Percentiles rank a stretch among this genome's conserved stretches.
phyloP scores from a whole-genome alignment of 2,888 invertebrate genomes.

The Horisme vitalbata region DNA sequence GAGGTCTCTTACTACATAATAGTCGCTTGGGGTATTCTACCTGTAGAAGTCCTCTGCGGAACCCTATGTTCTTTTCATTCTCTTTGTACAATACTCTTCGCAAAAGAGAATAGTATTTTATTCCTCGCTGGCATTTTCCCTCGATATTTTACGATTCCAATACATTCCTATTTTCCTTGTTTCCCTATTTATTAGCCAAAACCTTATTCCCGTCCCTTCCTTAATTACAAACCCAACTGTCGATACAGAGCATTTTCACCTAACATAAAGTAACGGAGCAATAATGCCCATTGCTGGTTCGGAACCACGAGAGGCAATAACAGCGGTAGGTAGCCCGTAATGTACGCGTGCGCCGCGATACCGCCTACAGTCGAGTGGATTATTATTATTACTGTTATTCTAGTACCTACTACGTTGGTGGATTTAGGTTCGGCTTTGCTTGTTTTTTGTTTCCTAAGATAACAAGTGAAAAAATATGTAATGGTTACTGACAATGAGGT shows the following conservation, averaged over 20 bases:
- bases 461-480: no score
- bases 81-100: no score
- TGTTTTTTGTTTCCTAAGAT: no score
- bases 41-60: no score
- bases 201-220: background rate
- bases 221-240: background rate
- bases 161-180: no score
- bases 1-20: no score
- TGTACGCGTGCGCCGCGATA: constrained; percentile 19
- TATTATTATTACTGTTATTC: constrained; percentile 2
- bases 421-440: background rate
- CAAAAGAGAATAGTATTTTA: no score
- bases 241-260: constrained; percentile 10
- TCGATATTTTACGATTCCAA: no score
- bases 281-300: constrained; percentile 20
- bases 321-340: constrained; percentile 8
- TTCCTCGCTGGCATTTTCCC: no score
- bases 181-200: background rate
- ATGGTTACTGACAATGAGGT: no score
- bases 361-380: background rate
- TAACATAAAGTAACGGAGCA: constrained; percentile 16
- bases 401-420: background rate
- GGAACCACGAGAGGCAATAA: constrained; percentile 13
- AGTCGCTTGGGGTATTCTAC: no score
- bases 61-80: no score